These are phyloP conservation scores for Callimorpha dominula DNA, from an alignment of 2,888 invertebrate genomes.

Conservation along the genomic window DNA sequence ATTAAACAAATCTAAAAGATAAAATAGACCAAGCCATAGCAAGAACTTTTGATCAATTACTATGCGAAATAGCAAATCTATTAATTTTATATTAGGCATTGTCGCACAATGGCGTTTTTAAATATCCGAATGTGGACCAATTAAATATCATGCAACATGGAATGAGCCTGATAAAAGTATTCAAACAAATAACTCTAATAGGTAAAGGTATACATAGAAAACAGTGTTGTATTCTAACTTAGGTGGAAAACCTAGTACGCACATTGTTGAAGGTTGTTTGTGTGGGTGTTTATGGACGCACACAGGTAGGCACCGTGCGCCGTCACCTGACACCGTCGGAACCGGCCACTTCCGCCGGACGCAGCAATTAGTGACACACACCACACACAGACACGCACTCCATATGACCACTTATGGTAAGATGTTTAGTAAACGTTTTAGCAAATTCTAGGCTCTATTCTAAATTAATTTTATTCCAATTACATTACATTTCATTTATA, in stretches of 20 bases:
- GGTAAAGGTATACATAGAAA: background rate
- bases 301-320: constrained; percentile 70
- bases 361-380: constrained; percentile 83
- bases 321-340: constrained; percentile 84
- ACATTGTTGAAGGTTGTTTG: constrained; percentile 1
- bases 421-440: constrained; percentile 30
- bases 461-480: too few species aligned
- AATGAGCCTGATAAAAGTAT: background rate
- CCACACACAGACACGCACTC: constrained; percentile 58
- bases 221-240: constrained; percentile 15
- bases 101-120: too few species aligned
- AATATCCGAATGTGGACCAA: too few species aligned
- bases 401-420: constrained; percentile 52
- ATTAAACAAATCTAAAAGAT: too few species aligned
- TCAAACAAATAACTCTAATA: background rate
- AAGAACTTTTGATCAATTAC: too few species aligned
- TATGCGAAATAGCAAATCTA: too few species aligned
- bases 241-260: constrained; percentile 20
- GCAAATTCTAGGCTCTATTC: constrained; percentile 6
- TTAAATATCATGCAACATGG: background rate
- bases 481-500: background rate
- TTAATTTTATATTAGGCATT: too few species aligned
- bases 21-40: too few species aligned
- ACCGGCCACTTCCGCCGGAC: constrained; percentile 86
- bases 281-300: constrained; percentile 54